phyloP scores from a whole-genome alignment of 2,797 vertebrate species.

The Darevskia mixta region DNA sequence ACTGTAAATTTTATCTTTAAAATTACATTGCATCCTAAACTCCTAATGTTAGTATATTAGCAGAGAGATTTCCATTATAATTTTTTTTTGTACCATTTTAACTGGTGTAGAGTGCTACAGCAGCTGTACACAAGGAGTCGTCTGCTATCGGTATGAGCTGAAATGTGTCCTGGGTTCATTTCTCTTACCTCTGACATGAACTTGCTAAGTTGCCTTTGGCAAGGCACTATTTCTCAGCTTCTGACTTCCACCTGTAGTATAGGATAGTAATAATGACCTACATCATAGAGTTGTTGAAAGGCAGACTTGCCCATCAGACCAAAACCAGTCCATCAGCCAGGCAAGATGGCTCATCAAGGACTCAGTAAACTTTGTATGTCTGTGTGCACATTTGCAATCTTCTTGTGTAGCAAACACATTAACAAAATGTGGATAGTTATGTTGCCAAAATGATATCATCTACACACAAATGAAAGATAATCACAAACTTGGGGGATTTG shows the following conservation, averaged over 20 bases:
- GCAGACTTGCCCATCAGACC: too few relatives aligned
- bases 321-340: too few relatives aligned
- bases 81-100: not conserved
- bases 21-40: not conserved
- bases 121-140: not conserved
- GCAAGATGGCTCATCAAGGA: too few relatives aligned
- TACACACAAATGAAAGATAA: too few relatives aligned
- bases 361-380: too few relatives aligned
- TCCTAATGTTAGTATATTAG: not conserved
- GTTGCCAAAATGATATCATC: too few relatives aligned
- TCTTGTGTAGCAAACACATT: too few relatives aligned
- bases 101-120: not conserved
- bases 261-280: too few relatives aligned
- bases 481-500: too few relatives aligned
- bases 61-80: not conserved
- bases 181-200: not conserved
- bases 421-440: too few relatives aligned
- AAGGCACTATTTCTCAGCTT: not conserved
- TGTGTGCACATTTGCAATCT: too few relatives aligned
- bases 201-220: not conserved
- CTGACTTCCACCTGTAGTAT: not conserved
- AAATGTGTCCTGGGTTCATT: not conserved
- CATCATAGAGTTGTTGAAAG: too few relatives aligned
- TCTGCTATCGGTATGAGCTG: not conserved
- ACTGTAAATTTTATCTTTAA: not conserved